Conservation (phyloP, 2,888 invertebrate species). For the Lasioglossum morio region DNA sequence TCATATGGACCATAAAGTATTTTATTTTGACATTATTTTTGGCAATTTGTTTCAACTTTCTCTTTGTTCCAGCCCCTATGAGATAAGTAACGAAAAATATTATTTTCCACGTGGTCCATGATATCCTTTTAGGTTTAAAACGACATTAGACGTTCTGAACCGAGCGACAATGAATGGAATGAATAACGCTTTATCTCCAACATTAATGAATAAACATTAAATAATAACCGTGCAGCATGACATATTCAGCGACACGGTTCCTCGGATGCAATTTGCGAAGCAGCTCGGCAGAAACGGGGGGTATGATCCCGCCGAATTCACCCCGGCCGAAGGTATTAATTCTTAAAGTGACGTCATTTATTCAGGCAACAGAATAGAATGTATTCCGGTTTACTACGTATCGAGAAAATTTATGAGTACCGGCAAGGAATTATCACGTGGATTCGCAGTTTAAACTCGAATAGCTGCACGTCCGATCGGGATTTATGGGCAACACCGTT, state of each 20-base stretch:
- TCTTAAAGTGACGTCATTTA: constrained; percentile 41
- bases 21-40: no score
- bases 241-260: not conserved
- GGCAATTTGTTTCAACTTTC: no score
- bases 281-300: not conserved
- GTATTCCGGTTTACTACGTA: not conserved
- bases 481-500: constrained; percentile 33
- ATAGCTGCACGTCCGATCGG: constrained; percentile 22
- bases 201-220: not conserved
- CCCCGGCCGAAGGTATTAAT: constrained; percentile 30
- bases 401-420: constrained; percentile 36
- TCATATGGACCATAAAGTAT: no score
- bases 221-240: not conserved
- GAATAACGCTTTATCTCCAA: no score
- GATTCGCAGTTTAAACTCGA: constrained; percentile 25
- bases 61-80: no score
- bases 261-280: not conserved
- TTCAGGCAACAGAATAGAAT: constrained; percentile 30
- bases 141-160: no score
- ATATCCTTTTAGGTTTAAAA: no score
- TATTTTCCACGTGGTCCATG: not conserved
- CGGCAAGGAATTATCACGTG: constrained; percentile 35
- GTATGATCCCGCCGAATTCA: constrained; percentile 2
- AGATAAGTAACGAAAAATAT: no score
- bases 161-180: no score